Evolutionary conservation across 1,140 invertebrate genomes (phyloP).

Genomic region (Nebria ingens): DNA sequence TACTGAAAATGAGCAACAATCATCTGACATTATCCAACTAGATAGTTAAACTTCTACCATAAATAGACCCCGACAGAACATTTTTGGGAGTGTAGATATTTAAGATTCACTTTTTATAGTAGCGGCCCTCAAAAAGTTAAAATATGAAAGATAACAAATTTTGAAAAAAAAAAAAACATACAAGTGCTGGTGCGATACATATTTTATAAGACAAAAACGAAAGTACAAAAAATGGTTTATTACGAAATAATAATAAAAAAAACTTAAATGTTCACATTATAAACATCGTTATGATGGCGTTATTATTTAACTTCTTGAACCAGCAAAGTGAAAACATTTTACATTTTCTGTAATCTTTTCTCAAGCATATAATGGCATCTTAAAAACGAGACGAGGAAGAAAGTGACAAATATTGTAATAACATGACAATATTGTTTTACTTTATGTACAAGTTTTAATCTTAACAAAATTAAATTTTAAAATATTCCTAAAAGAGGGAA

Average conservation of each 20-base stretch:
- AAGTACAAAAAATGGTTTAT: background rate
- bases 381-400: no score
- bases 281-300: background rate
- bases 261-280: background rate
- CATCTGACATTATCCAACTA: background rate
- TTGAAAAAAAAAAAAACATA: background rate
- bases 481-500: no score
- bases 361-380: no score
- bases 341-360: background rate
- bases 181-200: background rate
- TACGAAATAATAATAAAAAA: background rate
- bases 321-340: background rate
- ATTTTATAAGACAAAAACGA: background rate
- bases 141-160: no score
- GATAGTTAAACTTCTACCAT: background rate
- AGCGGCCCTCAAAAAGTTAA: background rate
- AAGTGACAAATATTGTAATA: no score
- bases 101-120: no score
- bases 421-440: no score
- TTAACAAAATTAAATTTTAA: no score
- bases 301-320: background rate
- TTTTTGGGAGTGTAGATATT: no score
- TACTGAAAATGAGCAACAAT: background rate
- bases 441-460: no score
- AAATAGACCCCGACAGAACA: no score